Base-by-base conservation (phyloP, 2,888 invertebrate species). In the Osmoderma eremita region DNA sequence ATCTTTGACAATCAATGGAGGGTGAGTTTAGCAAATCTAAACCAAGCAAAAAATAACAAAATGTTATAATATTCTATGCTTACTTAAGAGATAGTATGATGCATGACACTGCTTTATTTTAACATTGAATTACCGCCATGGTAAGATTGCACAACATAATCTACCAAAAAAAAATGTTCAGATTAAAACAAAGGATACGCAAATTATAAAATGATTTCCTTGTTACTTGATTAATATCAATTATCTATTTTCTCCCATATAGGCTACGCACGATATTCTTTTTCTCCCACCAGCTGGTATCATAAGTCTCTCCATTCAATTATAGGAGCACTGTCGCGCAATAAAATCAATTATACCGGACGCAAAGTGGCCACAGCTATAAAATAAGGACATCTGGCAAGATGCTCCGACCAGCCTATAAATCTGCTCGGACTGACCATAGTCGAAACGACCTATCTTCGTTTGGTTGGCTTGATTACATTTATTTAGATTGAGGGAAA, bases 401-500 rank as follows among this genome's bases (percentile, higher is more conserved):
- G 67, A 67, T 63, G 67, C 67, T 63, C 18, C 36, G 38, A 20
- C 39, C 49, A 49, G 41, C 20, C 58, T 58, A 67, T 67, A 67
- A 67, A 67, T 67, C 42, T 51, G 41, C 63, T 61, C 56, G 30
- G 65, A 69, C 69, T 66, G 71, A 61, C 74, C 71, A 71, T 67
- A 65, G 63, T 56, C 69, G 69, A 68, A 70, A 69, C 70, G 71
- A 69, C 67, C 68, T 73, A 68, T 74, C 70, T 71, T 72, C 71
- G 51, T 70, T 65, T 66, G 73, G 73, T 70, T 70, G 71, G 70
- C 70, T 72, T 73, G 72, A 72, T 72, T 65, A 67, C 67, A 65
- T 68, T 67, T 72, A 69, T 71, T 74, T 70, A 68, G 67, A 72
- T 71, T 73, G 67, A 65, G 54, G 63, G 68, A 66, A 49, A 68